Evolutionary conservation across 1,140 invertebrate genomes (phyloP).

Genomic region (Lucilia cuprina): DNA sequence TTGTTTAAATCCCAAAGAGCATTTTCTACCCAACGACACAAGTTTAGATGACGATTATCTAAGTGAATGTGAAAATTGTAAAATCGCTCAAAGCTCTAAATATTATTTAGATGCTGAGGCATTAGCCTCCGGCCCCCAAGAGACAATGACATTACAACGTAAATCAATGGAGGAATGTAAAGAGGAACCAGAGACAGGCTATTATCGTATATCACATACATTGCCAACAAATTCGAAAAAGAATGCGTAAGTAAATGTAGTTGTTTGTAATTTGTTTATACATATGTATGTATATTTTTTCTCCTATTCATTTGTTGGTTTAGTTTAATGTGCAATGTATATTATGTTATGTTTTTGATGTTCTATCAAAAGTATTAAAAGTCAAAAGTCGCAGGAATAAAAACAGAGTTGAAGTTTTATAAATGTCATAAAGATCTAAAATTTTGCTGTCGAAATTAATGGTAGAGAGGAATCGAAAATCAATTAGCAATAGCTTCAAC

Average conservation of each 20-base stretch:
- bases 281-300: too few relatives aligned
- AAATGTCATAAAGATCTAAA: too few relatives aligned
- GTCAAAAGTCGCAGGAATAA: too few relatives aligned
- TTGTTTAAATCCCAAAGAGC: constrained; percentile 60
- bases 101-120: constrained; percentile 71
- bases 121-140: constrained; percentile 64
- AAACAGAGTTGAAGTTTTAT: too few relatives aligned
- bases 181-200: constrained; percentile 64
- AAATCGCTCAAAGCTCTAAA: constrained; percentile 72
- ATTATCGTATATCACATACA: constrained; percentile 73
- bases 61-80: constrained; percentile 84
- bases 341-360: too few relatives aligned
- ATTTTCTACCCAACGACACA: constrained; percentile 62
- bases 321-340: too few relatives aligned
- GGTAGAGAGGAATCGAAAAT: too few relatives aligned
- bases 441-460: too few relatives aligned
- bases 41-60: constrained; percentile 77
- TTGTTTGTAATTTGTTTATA: too few relatives aligned
- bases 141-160: constrained; percentile 76
- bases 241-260: constrained; percentile 64
- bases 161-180: constrained; percentile 64
- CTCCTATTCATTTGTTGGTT: too few relatives aligned
- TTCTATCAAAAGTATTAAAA: too few relatives aligned
- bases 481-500: too few relatives aligned
- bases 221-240: constrained; percentile 72